These are phyloP conservation scores for Erythrocercus mccallii DNA, from an alignment of 2,113 vertebrate species.

Conservation along the genomic window DNA sequence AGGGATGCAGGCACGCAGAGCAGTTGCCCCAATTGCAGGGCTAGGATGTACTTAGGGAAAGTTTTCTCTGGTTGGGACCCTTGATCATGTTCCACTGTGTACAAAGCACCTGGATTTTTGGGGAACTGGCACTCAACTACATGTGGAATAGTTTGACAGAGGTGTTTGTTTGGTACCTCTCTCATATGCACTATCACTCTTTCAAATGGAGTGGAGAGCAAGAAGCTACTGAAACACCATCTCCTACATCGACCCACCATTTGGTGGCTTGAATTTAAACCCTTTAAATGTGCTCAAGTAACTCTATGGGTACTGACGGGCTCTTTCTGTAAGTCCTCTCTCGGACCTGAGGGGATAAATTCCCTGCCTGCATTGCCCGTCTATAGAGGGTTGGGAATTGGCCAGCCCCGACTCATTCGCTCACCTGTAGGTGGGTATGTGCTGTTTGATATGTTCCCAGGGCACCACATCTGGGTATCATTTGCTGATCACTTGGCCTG, in stretches of 20 bases:
- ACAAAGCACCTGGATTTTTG: background rate
- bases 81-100: background rate
- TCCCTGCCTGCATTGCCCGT: background rate
- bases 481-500: background rate
- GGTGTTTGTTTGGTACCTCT: background rate
- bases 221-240: background rate
- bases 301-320: rapidly evolving
- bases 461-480: background rate
- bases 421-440: background rate
- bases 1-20: background rate
- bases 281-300: background rate
- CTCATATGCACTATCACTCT: background rate
- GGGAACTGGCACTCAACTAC: background rate
- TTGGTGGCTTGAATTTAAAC: background rate
- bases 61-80: background rate
- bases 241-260: background rate
- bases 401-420: background rate
- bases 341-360: background rate
- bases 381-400: background rate
- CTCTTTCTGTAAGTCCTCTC: background rate
- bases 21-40: background rate
- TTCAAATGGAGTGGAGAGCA: background rate
- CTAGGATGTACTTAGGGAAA: background rate
- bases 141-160: background rate
- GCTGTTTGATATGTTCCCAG: background rate